Evolutionary conservation across 2,888 invertebrate species (phyloP).

Genomic region (Calliopum simillimum): DNA sequence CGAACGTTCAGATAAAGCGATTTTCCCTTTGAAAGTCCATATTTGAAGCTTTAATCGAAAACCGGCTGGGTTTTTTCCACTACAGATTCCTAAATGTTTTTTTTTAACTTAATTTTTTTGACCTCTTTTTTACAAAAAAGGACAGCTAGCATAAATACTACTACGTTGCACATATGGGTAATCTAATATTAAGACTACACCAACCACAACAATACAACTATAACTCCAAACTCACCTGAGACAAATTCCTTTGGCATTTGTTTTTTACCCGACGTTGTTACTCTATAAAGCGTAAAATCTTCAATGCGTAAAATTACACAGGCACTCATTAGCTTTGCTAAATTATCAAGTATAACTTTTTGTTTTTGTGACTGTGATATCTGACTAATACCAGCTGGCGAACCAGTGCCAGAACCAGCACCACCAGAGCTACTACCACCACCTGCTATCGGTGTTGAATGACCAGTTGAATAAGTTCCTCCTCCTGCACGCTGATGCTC

Average conservation of each 20-base stretch:
- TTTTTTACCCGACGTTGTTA: constrained; percentile 81
- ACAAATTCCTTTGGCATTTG: constrained; percentile 84
- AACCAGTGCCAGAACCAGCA: constrained; percentile 50
- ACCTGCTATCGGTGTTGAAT: constrained; percentile 48
- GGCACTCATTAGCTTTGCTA: constrained; percentile 90
- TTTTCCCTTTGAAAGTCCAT: too few species aligned
- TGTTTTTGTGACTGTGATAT: constrained; percentile 74
- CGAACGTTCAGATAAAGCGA: too few species aligned
- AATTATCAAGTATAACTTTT: constrained; percentile 74
- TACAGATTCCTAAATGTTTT: too few species aligned
- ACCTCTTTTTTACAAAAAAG: too few species aligned
- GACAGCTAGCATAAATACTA: background rate
- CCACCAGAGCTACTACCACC: constrained; percentile 53
- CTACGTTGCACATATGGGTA: constrained; percentile 3
- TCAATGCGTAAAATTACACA: constrained; percentile 90
- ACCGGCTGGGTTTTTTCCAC: too few species aligned
- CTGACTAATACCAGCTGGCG: constrained; percentile 44
- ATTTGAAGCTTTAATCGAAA: too few species aligned
- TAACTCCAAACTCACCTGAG: constrained; percentile 69
- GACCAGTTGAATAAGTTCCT: constrained; percentile 40
- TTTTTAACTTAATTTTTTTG: too few species aligned
- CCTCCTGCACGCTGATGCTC: background rate
- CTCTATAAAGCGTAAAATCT: constrained; percentile 90
- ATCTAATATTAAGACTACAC: background rate
- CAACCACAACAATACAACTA: background rate